Evolutionary conservation across 2,797 vertebrate species (phyloP).

Genomic region (Eurystomus glaucurus): DNA sequence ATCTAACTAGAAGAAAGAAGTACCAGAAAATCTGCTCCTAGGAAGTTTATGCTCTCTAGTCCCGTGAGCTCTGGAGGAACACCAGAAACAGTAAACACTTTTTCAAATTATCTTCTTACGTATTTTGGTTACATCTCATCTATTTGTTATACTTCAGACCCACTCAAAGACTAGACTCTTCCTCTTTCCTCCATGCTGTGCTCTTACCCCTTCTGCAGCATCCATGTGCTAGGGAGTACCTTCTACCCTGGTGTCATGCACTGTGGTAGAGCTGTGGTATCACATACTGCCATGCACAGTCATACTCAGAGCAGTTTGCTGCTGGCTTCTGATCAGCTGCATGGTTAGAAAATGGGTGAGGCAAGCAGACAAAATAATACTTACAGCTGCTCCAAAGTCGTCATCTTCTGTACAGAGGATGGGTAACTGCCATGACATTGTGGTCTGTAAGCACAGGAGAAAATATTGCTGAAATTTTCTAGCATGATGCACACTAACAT

Average conservation of each 20-base stretch:
- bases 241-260: not conserved
- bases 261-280: not conserved
- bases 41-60: not conserved
- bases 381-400: not conserved
- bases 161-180: not conserved
- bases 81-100: not conserved
- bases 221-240: rapidly evolving
- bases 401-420: not conserved
- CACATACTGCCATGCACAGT: not conserved
- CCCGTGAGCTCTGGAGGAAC: not conserved
- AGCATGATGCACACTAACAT: rapidly evolving
- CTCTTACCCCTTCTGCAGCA: not conserved
- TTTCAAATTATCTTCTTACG: not conserved
- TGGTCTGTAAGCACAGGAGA: not conserved
- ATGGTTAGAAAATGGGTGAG: not conserved
- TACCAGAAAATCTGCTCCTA: not conserved
- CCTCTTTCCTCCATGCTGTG: not conserved
- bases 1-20: not conserved
- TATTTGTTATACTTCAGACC: not conserved
- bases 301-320: not conserved
- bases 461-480: not conserved
- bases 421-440: not conserved
- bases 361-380: rapidly evolving
- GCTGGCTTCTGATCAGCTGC: not conserved
- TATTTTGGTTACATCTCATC: not conserved